Evolutionary conservation across 2,113 vertebrate species (phyloP).

Genomic region (Furnarius figulus): DNA sequence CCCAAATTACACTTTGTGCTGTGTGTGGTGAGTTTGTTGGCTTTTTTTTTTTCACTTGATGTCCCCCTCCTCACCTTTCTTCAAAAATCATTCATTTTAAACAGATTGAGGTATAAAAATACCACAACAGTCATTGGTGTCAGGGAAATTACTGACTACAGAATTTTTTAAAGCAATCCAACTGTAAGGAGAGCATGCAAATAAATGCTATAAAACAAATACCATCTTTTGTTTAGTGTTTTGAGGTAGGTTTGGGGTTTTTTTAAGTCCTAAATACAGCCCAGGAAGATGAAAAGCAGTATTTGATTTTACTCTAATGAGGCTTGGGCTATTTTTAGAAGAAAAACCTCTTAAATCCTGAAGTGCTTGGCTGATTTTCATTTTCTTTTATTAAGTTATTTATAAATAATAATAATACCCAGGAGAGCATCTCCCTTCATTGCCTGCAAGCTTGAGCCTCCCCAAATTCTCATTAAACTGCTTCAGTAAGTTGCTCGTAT

Average conservation of each 20-base stretch:
- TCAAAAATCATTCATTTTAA: background rate
- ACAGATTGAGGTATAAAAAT: background rate
- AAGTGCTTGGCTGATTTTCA: slow-evolving; percentile 18
- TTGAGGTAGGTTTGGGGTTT: background rate
- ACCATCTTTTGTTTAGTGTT: background rate
- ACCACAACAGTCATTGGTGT: background rate
- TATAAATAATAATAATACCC: slow-evolving; percentile 59
- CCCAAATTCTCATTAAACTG: slow-evolving; percentile 38
- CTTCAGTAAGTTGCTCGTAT: background rate
- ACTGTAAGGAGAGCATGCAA: background rate
- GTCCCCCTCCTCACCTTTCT: background rate
- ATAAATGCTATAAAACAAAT: background rate
- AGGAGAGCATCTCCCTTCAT: slow-evolving; percentile 4
- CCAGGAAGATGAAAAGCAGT: slow-evolving; percentile 25
- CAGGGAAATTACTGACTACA: background rate
- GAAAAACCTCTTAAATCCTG: background rate
- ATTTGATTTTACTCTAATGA: slow-evolving; percentile 23
- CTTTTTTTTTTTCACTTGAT: background rate
- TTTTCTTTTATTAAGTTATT: slow-evolving; percentile 45
- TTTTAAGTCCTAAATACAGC: background rate
- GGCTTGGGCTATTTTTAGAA: slow-evolving; percentile 41
- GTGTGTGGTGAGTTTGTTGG: background rate
- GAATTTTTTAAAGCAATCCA: background rate
- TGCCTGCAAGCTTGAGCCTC: slow-evolving; percentile 43
- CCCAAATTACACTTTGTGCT: background rate